These are phyloP conservation scores for Thera obeliscata DNA, from an alignment of 2,888 invertebrate genomes.

Conservation along the genomic window DNA sequence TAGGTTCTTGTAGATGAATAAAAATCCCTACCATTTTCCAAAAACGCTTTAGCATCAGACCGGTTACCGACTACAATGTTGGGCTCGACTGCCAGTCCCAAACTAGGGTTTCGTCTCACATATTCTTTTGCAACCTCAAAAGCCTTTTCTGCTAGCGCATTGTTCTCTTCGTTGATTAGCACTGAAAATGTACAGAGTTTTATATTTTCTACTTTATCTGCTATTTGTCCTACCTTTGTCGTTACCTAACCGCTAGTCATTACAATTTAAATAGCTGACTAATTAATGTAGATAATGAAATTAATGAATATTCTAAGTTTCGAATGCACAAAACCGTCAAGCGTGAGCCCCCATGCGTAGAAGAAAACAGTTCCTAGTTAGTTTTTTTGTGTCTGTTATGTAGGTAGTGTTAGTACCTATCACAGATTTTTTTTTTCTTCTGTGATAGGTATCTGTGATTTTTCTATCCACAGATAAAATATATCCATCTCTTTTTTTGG, in stretches of 20 bases:
- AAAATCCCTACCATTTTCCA: slow-evolving; percentile 86
- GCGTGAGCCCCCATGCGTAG: slow-evolving; percentile 38
- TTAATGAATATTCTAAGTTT: slow-evolving; percentile 40
- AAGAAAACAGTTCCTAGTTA: slow-evolving; percentile 30
- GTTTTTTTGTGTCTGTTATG: neutral
- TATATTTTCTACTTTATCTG: slow-evolving; percentile 17
- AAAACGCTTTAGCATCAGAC: slow-evolving; percentile 88
- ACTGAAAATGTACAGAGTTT: slow-evolving; percentile 74
- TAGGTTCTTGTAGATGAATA: neutral
- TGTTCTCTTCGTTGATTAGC: slow-evolving; percentile 90
- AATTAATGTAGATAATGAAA: slow-evolving; percentile 39
- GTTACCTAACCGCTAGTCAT: slow-evolving; percentile 31
- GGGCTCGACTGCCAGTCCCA: slow-evolving; percentile 87
- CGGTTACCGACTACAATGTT: slow-evolving; percentile 88
- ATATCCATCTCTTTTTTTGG: no score
- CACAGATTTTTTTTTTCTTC: no score
- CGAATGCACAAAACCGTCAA: slow-evolving; percentile 32
- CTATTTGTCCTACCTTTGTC: slow-evolving; percentile 5
- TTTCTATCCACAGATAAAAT: no score
- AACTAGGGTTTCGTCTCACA: slow-evolving; percentile 87
- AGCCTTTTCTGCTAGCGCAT: slow-evolving; percentile 88
- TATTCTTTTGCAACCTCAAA: slow-evolving; percentile 89
- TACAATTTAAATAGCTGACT: slow-evolving; percentile 35
- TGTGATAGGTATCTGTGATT: no score
- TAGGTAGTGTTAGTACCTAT: no score